A percentile compares a stretch with the other conserved stretches of the same genome.
phyloP scores from a whole-genome alignment of 2,797 vertebrate species.

The Podarcis lilfordi region DNA sequence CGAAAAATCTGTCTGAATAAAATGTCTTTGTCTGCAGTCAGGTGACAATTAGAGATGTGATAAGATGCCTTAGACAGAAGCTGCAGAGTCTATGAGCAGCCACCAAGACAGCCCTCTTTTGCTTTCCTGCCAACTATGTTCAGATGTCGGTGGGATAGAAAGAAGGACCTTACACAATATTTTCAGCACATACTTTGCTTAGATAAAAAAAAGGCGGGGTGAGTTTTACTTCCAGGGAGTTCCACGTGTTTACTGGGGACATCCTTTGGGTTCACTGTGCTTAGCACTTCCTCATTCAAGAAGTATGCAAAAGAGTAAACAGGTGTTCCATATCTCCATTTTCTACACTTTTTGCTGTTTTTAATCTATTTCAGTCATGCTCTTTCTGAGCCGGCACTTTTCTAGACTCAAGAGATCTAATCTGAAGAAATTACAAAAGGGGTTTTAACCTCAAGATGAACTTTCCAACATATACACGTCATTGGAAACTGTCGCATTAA shows the following conservation, averaged over 20 bases:
- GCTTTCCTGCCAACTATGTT: not conserved
- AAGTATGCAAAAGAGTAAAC: not conserved
- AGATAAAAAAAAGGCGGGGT: not conserved
- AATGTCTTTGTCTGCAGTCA: not conserved
- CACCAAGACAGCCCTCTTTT: not conserved
- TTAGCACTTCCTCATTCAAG: not conserved
- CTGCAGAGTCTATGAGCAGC: not conserved
- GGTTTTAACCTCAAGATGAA: constrained; percentile 16
- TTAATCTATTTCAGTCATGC: not conserved
- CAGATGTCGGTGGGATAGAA: not conserved
- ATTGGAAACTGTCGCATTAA: constrained; percentile 13
- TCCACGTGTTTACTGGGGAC: too few species aligned
- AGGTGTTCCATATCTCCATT: not conserved
- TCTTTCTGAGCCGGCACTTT: not conserved
- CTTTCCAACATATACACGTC: not conserved
- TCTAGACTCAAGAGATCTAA: constrained; percentile 2
- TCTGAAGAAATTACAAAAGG: constrained; percentile 4
- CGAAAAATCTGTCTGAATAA: not conserved
- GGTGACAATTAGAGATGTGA: not conserved
- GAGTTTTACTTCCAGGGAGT: not conserved
- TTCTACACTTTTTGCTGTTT: not conserved
- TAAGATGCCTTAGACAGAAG: not conserved
- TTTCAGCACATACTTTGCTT: not conserved
- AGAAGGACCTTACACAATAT: not conserved
- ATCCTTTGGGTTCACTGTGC: not conserved